Base-by-base conservation (phyloP, 2,888 invertebrate species). In the Xylocampa areola region DNA sequence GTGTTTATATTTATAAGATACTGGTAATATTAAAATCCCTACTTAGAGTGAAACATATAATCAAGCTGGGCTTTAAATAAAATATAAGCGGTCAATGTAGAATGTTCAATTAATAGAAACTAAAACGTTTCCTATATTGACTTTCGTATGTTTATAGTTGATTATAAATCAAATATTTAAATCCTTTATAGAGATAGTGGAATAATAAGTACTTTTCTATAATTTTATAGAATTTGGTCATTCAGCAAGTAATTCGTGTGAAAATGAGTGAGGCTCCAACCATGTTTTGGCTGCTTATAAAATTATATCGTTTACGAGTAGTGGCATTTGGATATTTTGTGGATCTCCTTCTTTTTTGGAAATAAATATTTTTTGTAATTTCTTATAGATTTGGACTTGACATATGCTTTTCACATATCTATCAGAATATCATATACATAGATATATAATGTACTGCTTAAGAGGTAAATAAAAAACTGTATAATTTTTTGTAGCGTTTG, bases 1-100 rank as follows among this genome's bases (percentile, higher is more conserved):
- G 41, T 40, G 44, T 16, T 10, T 2, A n/a, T 25, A n/a, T 25
- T 7, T 2, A n/a, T 27, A n/a, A 23, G 7, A 30, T 35, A 36
- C 53, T n/a, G 23, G n/a, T 35, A 13, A 48, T 30, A 17, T 43
- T 30, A 19, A 32, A 10, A 65, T 32, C 21, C 29, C 33, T 32
- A 58, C 29, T 32, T 54, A 37, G 44, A 50, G 32, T 49, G 21
- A 54, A 61, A 41, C 17, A 48, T 68, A n/a, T 70, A 69, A 58
- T 44, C 59, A 63, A 63, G 62, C 55, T 69, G 73, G 77, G 82
- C 83, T 84, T 84, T 82, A 83, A 82, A 73, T 73, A 75, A 51
- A 63, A 52, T 62, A 41, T 59, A 73, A 67, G 59, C 53, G 21
- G 52, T 67, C 67, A 67, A 69, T 65, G 79, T 80, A 81, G 80